Evolutionary conservation across 2,113 vertebrate species (phyloP).

Genomic region (Mungos mungo): DNA sequence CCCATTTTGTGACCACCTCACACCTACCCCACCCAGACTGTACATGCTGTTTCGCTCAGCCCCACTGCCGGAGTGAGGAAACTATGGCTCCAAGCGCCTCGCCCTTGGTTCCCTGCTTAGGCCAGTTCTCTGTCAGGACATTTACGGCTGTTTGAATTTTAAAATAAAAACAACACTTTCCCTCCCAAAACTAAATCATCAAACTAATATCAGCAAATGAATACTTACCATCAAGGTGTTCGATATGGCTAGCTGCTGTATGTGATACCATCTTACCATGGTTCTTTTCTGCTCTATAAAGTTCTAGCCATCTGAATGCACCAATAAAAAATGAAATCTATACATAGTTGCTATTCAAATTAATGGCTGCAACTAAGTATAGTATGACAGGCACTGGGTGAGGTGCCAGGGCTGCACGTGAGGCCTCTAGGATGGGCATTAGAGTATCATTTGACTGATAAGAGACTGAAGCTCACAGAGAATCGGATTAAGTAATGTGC

Average conservation of each 20-base stretch:
- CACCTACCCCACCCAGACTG: background rate
- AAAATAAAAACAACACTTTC: slow-evolving; percentile 36
- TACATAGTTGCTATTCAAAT: background rate
- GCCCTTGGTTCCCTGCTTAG: background rate
- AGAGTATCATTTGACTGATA: background rate
- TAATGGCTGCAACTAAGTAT: slow-evolving; percentile 9
- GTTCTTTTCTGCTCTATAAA: slow-evolving; percentile 5
- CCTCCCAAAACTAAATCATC: background rate
- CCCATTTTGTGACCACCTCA: background rate
- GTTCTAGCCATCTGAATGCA: background rate
- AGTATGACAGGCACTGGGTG: background rate
- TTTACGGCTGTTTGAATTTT: background rate
- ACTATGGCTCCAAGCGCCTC: background rate
- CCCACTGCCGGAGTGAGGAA: background rate
- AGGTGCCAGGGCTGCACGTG: background rate
- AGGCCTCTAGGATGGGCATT: background rate
- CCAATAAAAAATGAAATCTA: background rate
- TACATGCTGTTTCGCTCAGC: background rate
- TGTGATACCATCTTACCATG: background rate
- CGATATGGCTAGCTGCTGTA: background rate
- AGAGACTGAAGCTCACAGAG: background rate
- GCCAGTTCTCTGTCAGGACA: background rate
- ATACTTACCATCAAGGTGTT: background rate
- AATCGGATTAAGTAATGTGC: background rate
- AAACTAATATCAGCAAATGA: slow-evolving; percentile 31